Percentiles rank a stretch among this genome's conserved stretches.
phyloP scores from a whole-genome alignment of 1,140 invertebrate species.

The Pseudobourletiella spinata region DNA sequence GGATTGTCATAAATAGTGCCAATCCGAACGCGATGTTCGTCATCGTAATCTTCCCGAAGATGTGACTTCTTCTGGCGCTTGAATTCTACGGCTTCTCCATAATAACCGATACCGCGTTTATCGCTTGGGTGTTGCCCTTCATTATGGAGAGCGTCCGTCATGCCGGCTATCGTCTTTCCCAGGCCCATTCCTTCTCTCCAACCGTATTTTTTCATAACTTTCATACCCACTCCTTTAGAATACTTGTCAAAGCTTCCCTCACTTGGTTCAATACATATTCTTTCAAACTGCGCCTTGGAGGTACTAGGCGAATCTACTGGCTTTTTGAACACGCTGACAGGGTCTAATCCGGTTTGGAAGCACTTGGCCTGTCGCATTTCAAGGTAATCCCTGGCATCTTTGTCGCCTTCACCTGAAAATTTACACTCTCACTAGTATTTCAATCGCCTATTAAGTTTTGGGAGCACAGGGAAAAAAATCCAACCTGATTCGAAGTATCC shows the following conservation, averaged over 20 bases:
- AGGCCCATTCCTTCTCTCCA: slow-evolving; percentile 50
- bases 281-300: too few species aligned
- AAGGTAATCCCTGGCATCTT: slow-evolving; percentile 36
- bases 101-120: slow-evolving; percentile 31
- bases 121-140: slow-evolving; percentile 28
- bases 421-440: too few species aligned
- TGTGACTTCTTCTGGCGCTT: slow-evolving; percentile 1
- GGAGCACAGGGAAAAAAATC: not conserved
- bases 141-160: slow-evolving; percentile 34
- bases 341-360: slow-evolving; percentile 33
- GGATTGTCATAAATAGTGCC: slow-evolving; percentile 34
- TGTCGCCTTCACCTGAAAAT: slow-evolving; percentile 34
- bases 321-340: slow-evolving; percentile 30
- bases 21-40: slow-evolving; percentile 20
- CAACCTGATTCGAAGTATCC: slow-evolving; percentile 46
- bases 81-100: slow-evolving; percentile 30
- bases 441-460: too few species aligned
- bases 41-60: slow-evolving; percentile 12
- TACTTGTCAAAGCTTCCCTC: slow-evolving; percentile 48
- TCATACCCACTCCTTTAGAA: slow-evolving; percentile 45
- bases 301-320: too few species aligned
- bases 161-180: slow-evolving; percentile 40
- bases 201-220: slow-evolving; percentile 48
- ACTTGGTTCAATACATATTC: too few species aligned
- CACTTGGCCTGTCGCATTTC: slow-evolving; percentile 43